phyloP scores from a whole-genome alignment of 2,113 vertebrate genomes.

The Petromus typicus region DNA sequence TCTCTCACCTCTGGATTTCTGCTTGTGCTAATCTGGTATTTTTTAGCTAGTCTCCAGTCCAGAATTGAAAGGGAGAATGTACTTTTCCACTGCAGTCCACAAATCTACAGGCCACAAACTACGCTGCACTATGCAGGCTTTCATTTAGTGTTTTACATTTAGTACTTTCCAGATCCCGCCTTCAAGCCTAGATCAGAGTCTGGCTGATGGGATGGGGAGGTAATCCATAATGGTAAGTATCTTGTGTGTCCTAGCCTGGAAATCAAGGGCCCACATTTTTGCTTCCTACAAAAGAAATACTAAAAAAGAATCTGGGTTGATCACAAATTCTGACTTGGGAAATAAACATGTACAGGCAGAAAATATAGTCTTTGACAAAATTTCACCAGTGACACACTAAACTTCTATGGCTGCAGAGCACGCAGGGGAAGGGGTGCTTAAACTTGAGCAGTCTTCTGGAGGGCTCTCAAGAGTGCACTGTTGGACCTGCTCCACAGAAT shows the following conservation, averaged over 20 bases:
- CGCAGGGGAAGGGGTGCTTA: not conserved
- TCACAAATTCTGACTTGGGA: slow-evolving; percentile 51
- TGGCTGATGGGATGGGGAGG: not conserved
- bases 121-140: not conserved
- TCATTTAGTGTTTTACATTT: not conserved
- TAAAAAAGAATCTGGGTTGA: not conserved
- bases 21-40: not conserved
- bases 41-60: not conserved
- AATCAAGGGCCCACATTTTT: slow-evolving; percentile 7
- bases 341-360: slow-evolving; percentile 16
- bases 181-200: not conserved
- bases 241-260: not conserved
- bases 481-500: not conserved
- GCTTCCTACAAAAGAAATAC: slow-evolving; percentile 36
- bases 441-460: not conserved
- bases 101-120: not conserved
- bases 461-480: not conserved
- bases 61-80: not conserved
- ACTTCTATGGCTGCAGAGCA: not conserved
- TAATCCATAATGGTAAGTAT: not conserved
- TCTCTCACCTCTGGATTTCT: not conserved
- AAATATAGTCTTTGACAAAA: slow-evolving; percentile 23
- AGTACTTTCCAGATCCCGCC: too few relatives aligned
- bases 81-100: not conserved
- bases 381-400: not conserved